Base-by-base conservation (phyloP, 2,113 vertebrate genomes). In the Hyperopisus bebe region DNA sequence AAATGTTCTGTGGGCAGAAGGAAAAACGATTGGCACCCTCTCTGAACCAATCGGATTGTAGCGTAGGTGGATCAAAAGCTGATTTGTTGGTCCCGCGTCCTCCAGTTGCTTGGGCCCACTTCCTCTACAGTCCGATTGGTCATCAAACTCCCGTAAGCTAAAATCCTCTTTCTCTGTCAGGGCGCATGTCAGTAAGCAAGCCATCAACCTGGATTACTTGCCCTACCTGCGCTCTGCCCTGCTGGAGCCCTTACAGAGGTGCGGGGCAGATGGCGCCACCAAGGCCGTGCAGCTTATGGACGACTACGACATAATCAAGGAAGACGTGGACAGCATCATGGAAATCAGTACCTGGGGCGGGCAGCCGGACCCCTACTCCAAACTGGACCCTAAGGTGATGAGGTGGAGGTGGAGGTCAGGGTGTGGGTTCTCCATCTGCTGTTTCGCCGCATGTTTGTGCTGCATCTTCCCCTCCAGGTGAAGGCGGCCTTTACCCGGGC, bases 261-360 rank as follows among this genome's bases (percentile, higher is more conserved):
- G 88, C 0, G 98, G 98, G 42, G 90, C 94, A 0, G 98, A 98
- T 48, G 98, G 98, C 0, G 96, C 98, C 6, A 90, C 89, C 27
- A 91, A 96, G 87, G 96, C 96, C 0, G 91, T 99, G 91, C 92
- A 93, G 62, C 94, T 98, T 50, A 97, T 99, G 96, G 97, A 99
- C n/a, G 92, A 97, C 0, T 99, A 99, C 90, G 95, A 96, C 93
- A 95, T 99, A 90, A 92, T 98, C 95, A 98, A 94, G 93, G 98
- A 99, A 90, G 98, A 99, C 31, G 95, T 98, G 92, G 98, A 99
- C 91, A 98, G 95, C 92, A 97, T 99, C 74, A 99, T 99, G 98
- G 98, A 99, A 94, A 95, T 98, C 89, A 97, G 96, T 91, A 93
- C 48, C 0, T 99, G 97, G 98, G 98, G 97, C 2, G 97, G 97